Evolutionary conservation across 2,888 invertebrate genomes (phyloP).

Genomic region (Tubiluchus corallicola): DNA sequence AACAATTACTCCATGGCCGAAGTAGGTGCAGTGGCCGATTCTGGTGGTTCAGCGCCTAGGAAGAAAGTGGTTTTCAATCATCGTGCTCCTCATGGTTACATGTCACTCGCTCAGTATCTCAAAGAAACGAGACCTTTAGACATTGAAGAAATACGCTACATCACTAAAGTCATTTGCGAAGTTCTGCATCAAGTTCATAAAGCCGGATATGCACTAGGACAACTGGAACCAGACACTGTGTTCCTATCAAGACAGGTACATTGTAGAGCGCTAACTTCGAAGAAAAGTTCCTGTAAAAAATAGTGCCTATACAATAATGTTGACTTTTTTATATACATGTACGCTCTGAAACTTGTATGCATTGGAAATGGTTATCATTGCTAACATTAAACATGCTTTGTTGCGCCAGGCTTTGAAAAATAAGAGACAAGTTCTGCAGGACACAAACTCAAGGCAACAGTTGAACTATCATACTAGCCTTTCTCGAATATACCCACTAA

Average conservation of each 20-base stretch:
- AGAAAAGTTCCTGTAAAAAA: too few relatives aligned
- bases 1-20: slow-evolving; percentile 13
- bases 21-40: background rate
- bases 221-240: slow-evolving; percentile 17
- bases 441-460: too few relatives aligned
- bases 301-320: too few relatives aligned
- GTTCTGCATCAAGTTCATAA: slow-evolving; percentile 16
- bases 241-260: too few relatives aligned
- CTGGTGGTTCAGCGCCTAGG: background rate
- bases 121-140: slow-evolving; percentile 14
- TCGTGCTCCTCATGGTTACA: slow-evolving; percentile 17
- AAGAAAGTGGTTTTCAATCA: background rate
- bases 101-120: slow-evolving; percentile 16
- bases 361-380: too few relatives aligned
- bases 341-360: background rate
- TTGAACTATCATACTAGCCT: too few relatives aligned
- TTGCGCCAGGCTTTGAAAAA: too few relatives aligned
- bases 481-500: too few relatives aligned
- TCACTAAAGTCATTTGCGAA: slow-evolving; percentile 16
- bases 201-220: slow-evolving; percentile 18
- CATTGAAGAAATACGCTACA: slow-evolving; percentile 16
- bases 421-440: too few relatives aligned
- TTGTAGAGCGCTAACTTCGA: too few relatives aligned
- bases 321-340: too few relatives aligned
- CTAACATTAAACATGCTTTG: too few relatives aligned